Evolutionary conservation across 2,888 invertebrate species (phyloP).

Genomic region (Drosophila meridionalis): DNA sequence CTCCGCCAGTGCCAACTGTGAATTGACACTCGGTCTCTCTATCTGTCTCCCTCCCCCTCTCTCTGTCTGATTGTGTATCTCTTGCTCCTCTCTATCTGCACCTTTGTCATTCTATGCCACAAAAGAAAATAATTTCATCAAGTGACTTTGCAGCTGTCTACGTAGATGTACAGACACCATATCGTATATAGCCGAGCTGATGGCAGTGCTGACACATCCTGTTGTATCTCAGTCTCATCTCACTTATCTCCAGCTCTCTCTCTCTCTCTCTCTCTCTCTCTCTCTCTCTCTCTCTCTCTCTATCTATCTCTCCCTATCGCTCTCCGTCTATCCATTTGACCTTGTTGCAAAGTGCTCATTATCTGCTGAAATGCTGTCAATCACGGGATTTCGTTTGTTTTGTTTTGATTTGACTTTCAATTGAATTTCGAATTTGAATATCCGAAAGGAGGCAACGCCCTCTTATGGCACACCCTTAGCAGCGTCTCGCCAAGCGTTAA

Average conservation of each 20-base stretch:
- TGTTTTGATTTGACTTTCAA: conserved; percentile 77
- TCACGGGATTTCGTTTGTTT: conserved; percentile 73
- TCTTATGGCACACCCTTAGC: conserved; percentile 10
- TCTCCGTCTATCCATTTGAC: conserved; percentile 11
- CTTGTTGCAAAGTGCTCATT: conserved; percentile 66
- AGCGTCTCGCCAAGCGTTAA: conserved; percentile 39
- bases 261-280: conserved; percentile 4
- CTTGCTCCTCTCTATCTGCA: background rate
- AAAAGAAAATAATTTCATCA: conserved; percentile 64
- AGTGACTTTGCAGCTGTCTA: conserved; percentile 40
- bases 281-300: conserved; percentile 4
- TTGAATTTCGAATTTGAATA: conserved; percentile 77
- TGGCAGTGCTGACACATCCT: conserved; percentile 47
- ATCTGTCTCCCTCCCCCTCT: background rate
- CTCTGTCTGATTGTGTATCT: conserved; percentile 7
- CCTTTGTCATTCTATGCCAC: conserved; percentile 23
- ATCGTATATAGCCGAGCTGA: conserved; percentile 19
- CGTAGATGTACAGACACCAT: conserved; percentile 12
- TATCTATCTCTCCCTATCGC: conserved; percentile 1
- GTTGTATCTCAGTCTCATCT: conserved; percentile 18
- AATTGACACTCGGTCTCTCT: conserved; percentile 23
- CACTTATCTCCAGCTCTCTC: conserved; percentile 8
- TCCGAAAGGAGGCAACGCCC: conserved; percentile 32
- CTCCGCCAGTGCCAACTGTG: conserved; percentile 35
- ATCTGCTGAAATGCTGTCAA: conserved; percentile 80